Base-by-base conservation (phyloP, 2,113 vertebrate genomes). In the Jacana jacana region DNA sequence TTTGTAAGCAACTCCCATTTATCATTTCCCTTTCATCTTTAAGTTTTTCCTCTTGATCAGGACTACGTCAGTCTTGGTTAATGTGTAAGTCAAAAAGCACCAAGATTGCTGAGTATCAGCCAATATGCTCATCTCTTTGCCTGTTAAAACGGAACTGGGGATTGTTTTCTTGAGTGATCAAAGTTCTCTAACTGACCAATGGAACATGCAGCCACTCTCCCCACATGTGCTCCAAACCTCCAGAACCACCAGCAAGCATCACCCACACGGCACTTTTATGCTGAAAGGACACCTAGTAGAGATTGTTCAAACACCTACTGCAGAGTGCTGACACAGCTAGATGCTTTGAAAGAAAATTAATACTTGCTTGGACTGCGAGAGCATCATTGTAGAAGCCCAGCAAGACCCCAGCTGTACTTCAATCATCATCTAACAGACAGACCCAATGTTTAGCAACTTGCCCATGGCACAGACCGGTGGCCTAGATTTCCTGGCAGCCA, bases 391-490 rank as follows among this genome's bases (percentile, higher is more conserved):
- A 13, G 65, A 87, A 71, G 3, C 7, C 20, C 66, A 69, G 58
- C 57, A 89, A 69, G 61, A 71, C 16, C 51, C 40, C 61, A 84
- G 73, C 30, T 66, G 37, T 35, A 46, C 48, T 84, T 91, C 81
- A 70, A 66, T 77, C 55, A 28, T 19, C 0, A 1, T 8, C 80
- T 58, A 17, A 46, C 30, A 68, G 52, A 68, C 9, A 58, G 70
- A n/a, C 2, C 28, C 44, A 20, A 5, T 8, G 6, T 46, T 86
- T 13, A 92, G 39, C 48, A 84, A 46, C 17, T 31, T 33, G 37
- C 10, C 31, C 39, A 44, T 0, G 0, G 27, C 63, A 51, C 1
- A 2, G 57, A 25, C 35, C 0, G 0, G 44, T 37, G 6, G 22
- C n/a, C 83, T 60, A 22, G 11, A 60, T n/a, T 78, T 83, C n/a